phyloP scores from a whole-genome alignment of 1,140 invertebrate genomes.

The Drosophila paulistorum region DNA sequence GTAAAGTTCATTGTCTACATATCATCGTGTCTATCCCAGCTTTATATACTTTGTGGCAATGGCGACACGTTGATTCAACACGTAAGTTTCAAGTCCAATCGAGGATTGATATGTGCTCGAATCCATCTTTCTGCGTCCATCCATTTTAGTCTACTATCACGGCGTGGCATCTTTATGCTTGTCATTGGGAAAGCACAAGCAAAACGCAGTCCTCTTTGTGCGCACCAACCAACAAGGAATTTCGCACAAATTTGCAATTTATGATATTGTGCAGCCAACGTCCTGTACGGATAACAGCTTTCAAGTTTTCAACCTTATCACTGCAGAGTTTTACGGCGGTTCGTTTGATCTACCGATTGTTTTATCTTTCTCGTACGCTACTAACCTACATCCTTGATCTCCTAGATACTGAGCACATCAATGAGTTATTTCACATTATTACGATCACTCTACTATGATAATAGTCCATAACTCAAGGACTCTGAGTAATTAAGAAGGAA shows the following conservation, averaged over 20 bases:
- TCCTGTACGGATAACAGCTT: conserved; percentile 73
- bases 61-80: conserved; percentile 71
- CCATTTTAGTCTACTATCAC: conserved; percentile 54
- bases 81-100: conserved; percentile 34
- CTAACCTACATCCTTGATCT: background rate
- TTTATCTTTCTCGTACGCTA: background rate
- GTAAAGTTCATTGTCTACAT: conserved; percentile 76
- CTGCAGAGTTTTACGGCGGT: conserved; percentile 77
- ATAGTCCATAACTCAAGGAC: too few relatives aligned
- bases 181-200: conserved; percentile 61
- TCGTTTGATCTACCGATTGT: conserved; percentile 7
- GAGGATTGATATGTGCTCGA: background rate
- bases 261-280: conserved; percentile 77
- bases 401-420: conserved; percentile 73
- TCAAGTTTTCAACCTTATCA: conserved; percentile 78
- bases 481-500: too few relatives aligned
- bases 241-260: conserved; percentile 59
- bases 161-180: conserved; percentile 66
- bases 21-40: conserved; percentile 66
- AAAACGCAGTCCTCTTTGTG: background rate
- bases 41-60: conserved; percentile 75
- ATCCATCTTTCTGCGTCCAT: background rate
- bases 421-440: conserved; percentile 77
- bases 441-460: conserved; percentile 67
- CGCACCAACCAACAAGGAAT: conserved; percentile 32